Conservation (phyloP, 1,140 invertebrate genomes). For the Neuroterus valhalla region DNA sequence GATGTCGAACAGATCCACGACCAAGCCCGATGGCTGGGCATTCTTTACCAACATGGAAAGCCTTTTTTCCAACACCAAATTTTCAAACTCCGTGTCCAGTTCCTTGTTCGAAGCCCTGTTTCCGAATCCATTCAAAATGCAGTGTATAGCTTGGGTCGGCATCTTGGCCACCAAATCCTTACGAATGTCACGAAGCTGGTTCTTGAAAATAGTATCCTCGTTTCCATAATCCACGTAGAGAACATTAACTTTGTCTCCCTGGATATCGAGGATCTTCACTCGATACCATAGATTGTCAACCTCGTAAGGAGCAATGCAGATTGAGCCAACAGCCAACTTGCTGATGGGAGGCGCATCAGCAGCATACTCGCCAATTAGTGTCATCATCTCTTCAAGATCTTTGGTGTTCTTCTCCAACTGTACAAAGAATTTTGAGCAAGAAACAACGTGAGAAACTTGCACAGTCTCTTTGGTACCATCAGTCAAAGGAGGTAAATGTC, state of each 20-base stretch:
- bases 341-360: constrained; percentile 65
- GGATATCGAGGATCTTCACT: constrained; percentile 75
- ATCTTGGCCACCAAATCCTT: constrained; percentile 79
- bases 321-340: constrained; percentile 75
- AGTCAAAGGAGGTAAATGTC: constrained; percentile 55
- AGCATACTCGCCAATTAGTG: constrained; percentile 47
- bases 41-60: constrained; percentile 76
- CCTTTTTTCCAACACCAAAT: constrained; percentile 70
- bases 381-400: constrained; percentile 70
- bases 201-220: constrained; percentile 77
- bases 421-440: constrained; percentile 82
- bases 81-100: constrained; percentile 71
- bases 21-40: constrained; percentile 68
- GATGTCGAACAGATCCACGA: constrained; percentile 76
- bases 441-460: constrained; percentile 82
- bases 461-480: constrained; percentile 72
- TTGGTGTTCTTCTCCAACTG: constrained; percentile 79
- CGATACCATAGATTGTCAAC: constrained; percentile 84
- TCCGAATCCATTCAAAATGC: constrained; percentile 79
- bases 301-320: constrained; percentile 84
- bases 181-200: constrained; percentile 78
- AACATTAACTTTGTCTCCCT: constrained; percentile 75
- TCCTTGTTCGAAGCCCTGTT: constrained; percentile 63
- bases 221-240: constrained; percentile 88
- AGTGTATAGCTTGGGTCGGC: constrained; percentile 85